Conservation (phyloP, 2,888 invertebrate genomes). For the Polyommatus iphigenia region DNA sequence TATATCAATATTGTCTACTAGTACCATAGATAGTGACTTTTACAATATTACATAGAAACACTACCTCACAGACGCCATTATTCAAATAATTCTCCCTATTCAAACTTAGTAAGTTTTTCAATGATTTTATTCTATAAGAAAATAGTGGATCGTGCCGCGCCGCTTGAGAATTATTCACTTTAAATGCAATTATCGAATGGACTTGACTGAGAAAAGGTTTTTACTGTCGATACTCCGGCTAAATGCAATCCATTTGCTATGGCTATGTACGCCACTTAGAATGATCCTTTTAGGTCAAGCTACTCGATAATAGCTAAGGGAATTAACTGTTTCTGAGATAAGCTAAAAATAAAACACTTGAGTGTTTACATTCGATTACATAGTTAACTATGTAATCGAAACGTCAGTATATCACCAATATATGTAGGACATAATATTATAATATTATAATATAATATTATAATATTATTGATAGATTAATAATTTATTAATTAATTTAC, state of each 20-base stretch:
- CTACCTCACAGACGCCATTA: neutral
- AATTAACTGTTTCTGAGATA: neutral
- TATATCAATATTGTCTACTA: neutral
- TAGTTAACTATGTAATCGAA: too few species aligned
- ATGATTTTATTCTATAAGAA: conserved; percentile 10
- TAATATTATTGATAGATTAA: too few species aligned
- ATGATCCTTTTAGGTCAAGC: conserved; percentile 15
- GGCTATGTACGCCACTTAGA: conserved; percentile 12
- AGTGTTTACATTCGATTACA: too few species aligned
- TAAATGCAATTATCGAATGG: conserved; percentile 27
- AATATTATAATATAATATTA: too few species aligned
- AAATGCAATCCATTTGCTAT: conserved; percentile 23
- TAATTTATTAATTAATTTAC: too few species aligned
- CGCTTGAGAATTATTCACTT: conserved; percentile 10
- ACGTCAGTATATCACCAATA: too few species aligned
- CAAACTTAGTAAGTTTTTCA: neutral
- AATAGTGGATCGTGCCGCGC: neutral
- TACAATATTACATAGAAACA: neutral
- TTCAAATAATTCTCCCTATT: neutral
- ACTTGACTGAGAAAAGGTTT: conserved; percentile 20
- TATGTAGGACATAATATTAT: too few species aligned
- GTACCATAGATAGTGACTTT: neutral
- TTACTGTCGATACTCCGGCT: conserved; percentile 19
- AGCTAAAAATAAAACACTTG: neutral
- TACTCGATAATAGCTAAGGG: neutral